Conservation (phyloP, 2,888 invertebrate species). For the Andrena flavipes region DNA sequence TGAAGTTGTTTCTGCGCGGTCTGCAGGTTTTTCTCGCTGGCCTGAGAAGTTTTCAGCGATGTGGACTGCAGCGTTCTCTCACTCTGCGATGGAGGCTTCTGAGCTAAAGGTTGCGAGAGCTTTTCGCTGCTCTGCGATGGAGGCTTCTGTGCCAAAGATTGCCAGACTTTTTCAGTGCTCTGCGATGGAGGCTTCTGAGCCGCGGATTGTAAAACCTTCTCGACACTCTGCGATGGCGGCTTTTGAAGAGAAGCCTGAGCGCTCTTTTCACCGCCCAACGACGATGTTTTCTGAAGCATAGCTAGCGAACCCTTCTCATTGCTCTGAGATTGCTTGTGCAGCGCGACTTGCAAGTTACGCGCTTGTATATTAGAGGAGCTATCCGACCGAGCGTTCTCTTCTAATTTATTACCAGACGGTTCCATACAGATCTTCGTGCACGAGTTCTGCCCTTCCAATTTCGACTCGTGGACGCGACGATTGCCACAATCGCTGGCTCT, state of each 20-base stretch:
- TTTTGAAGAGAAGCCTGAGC: conserved; percentile 30
- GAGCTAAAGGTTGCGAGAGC: background rate
- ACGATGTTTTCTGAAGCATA: conserved; percentile 33
- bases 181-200: conserved; percentile 24
- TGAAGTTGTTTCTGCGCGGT: conserved; percentile 48
- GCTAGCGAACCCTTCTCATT: conserved; percentile 26
- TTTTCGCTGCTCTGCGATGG: conserved; percentile 28
- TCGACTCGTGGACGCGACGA: conserved; percentile 20
- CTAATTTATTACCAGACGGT: conserved; percentile 25
- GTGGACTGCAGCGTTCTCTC: conserved; percentile 1
- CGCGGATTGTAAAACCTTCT: conserved; percentile 15
- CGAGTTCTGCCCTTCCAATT: background rate
- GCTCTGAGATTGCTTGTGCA: conserved; percentile 32
- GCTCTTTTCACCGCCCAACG: conserved; percentile 34
- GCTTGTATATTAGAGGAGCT: background rate
- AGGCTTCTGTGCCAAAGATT: background rate
- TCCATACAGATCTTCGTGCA: conserved; percentile 14
- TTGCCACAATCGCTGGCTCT: background rate
- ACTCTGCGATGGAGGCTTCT: background rate
- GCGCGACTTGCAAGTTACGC: background rate
- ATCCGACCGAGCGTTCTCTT: conserved; percentile 11
- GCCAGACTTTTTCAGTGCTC: conserved; percentile 23
- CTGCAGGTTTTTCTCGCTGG: conserved; percentile 5
- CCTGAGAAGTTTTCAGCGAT: background rate
- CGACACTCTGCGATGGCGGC: conserved; percentile 3